A percentile compares a stretch with the other conserved stretches of the same genome.
phyloP scores from a whole-genome alignment of 2,888 invertebrate genomes.

The Acanthacorydalis orientalis region DNA sequence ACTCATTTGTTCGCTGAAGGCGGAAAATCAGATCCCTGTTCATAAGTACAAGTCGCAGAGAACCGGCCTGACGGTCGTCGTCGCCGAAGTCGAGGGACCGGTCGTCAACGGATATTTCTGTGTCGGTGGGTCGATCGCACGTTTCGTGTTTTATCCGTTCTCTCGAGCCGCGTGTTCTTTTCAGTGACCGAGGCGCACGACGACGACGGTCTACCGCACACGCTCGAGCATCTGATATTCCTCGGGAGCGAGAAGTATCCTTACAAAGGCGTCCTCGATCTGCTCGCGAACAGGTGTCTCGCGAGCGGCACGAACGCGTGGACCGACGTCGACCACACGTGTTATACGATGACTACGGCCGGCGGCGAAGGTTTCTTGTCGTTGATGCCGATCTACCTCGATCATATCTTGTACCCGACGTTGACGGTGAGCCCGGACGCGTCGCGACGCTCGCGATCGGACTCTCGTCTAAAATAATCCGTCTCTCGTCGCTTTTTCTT shows the following conservation, averaged over 20 bases:
- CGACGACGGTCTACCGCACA: conserved; percentile 86
- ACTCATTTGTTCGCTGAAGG: conserved; percentile 42
- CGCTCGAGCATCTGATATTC: conserved; percentile 82
- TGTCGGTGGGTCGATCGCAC: conserved; percentile 41
- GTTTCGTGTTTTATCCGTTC: not conserved
- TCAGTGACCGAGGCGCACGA: conserved; percentile 80
- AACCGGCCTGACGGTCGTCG: conserved; percentile 66
- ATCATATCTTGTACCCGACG: conserved; percentile 75
- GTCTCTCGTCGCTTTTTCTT: too few species aligned
- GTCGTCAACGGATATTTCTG: conserved; percentile 76
- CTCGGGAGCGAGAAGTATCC: conserved; percentile 80
- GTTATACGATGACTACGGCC: conserved; percentile 78
- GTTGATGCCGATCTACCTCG: conserved; percentile 78
- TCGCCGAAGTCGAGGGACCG: conserved; percentile 81
- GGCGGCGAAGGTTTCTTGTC: conserved; percentile 75
- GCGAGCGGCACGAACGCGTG: conserved; percentile 87
- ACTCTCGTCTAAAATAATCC: too few species aligned
- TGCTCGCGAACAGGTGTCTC: conserved; percentile 75
- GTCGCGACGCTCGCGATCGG: too few species aligned
- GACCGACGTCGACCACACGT: conserved; percentile 78
- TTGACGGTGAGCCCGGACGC: conserved; percentile 47
- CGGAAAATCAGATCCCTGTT: conserved; percentile 57
- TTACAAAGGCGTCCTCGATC: conserved; percentile 75
- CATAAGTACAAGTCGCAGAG: conserved; percentile 61
- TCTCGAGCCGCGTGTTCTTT: conserved; percentile 9